Conservation (phyloP, 2,797 vertebrate genomes). For the Thalassophryne amazonica region DNA sequence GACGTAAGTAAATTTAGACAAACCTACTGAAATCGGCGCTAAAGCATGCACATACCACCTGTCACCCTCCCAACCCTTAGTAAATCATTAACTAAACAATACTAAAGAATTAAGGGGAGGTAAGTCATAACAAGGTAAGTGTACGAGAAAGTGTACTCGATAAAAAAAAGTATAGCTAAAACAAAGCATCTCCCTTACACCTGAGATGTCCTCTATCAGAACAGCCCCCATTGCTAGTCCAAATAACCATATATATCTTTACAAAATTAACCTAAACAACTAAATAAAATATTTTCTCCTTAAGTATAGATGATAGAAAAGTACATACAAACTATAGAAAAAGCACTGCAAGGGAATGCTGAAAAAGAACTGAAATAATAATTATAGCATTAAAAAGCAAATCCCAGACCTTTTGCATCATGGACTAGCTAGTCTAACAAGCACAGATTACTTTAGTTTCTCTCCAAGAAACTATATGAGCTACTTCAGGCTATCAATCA, state of each 20-base stretch:
- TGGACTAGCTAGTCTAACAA: slow-evolving; percentile 53
- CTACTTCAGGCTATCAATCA: slow-evolving; percentile 61
- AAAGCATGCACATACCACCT: slow-evolving; percentile 58
- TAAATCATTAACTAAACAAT: background rate
- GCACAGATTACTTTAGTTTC: slow-evolving; percentile 56
- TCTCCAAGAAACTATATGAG: slow-evolving; percentile 56
- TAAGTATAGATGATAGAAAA: slow-evolving; percentile 56
- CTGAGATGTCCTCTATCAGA: slow-evolving; percentile 17
- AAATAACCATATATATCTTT: background rate
- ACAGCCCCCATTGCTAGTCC: slow-evolving; percentile 20
- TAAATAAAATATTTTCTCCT: slow-evolving; percentile 57
- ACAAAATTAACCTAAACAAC: background rate
- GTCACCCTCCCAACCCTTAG: slow-evolving; percentile 52
- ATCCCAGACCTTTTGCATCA: slow-evolving; percentile 71
- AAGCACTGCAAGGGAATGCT: slow-evolving; percentile 66
- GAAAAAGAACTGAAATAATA: slow-evolving; percentile 64
- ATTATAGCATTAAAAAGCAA: slow-evolving; percentile 12
- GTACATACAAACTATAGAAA: slow-evolving; percentile 16
- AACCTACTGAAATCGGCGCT: slow-evolving; percentile 48
- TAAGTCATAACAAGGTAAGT: slow-evolving; percentile 70
- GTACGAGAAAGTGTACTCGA: slow-evolving; percentile 61
- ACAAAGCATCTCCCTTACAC: slow-evolving; percentile 52
- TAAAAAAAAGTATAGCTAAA: slow-evolving; percentile 53
- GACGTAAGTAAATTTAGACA: slow-evolving; percentile 58
- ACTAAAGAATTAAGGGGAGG: slow-evolving; percentile 12